These are phyloP conservation scores for Crax fasciolata DNA, from an alignment of 2,797 vertebrate species.

Conservation along the genomic window DNA sequence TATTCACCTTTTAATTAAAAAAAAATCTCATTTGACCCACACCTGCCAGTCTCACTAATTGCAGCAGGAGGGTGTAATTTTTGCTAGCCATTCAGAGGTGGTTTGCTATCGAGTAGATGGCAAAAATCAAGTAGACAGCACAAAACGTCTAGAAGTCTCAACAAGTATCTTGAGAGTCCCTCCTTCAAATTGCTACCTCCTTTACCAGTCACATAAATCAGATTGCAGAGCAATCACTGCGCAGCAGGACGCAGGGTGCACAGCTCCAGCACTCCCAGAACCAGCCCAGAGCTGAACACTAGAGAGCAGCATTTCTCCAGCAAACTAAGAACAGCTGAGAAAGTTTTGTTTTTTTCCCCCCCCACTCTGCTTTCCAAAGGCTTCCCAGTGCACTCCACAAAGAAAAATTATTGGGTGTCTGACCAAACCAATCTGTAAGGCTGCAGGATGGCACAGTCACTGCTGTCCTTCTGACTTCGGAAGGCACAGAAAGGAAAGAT, in stretches of 20 bases:
- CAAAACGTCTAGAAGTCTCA: neutral
- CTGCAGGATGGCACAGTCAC: neutral
- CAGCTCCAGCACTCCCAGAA: neutral
- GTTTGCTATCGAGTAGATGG: neutral
- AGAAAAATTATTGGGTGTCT: neutral
- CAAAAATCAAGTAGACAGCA: neutral
- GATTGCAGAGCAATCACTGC: rapidly evolving
- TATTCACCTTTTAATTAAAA: neutral
- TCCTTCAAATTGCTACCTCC: neutral
- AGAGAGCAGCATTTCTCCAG: conserved; percentile 77
- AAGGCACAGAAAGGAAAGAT: neutral
- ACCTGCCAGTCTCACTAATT: neutral
- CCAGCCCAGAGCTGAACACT: conserved; percentile 2
- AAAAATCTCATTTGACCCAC: neutral
- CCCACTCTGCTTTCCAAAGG: neutral
- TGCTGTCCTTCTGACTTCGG: neutral
- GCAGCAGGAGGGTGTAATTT: neutral
- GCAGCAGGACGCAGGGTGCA: rapidly evolving
- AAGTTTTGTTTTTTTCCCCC: neutral
- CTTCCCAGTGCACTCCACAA: neutral
- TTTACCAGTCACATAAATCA: neutral
- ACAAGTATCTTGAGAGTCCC: neutral
- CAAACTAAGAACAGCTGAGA: neutral
- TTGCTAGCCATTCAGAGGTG: neutral
- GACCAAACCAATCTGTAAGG: neutral